Conservation (phyloP, 2,797 vertebrate genomes). For the Bradypodion pumilum region DNA sequence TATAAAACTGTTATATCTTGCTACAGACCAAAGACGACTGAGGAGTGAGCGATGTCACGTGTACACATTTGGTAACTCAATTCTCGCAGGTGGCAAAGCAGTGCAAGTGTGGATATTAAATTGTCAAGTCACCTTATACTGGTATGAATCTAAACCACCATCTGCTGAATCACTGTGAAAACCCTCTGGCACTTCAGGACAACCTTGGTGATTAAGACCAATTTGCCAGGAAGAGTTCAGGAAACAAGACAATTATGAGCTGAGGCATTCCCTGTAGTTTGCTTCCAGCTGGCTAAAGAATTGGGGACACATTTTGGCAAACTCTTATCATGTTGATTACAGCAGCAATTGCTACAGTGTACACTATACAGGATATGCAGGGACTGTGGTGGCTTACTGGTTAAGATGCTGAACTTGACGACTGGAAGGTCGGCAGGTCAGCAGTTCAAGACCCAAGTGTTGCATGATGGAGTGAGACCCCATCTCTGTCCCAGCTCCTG, state of each 20-base stretch:
- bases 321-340: neutral
- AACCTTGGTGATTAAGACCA: constrained; percentile 11
- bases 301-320: neutral
- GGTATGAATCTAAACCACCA: neutral
- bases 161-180: constrained; percentile 18
- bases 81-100: neutral
- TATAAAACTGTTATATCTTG: neutral
- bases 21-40: neutral
- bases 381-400: no score
- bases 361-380: no score
- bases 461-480: no score
- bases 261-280: neutral
- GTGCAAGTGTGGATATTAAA: neutral
- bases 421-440: no score
- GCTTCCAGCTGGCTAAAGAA: neutral
- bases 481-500: no score
- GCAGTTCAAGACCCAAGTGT: no score
- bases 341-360: neutral
- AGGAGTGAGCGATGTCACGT: neutral
- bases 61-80: neutral
- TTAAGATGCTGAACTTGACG: no score
- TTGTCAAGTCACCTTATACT: neutral
- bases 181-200: neutral
- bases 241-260: neutral
- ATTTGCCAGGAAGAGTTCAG: constrained; percentile 11